phyloP scores from a whole-genome alignment of 1,140 invertebrate genomes.

The Ceratina japonica region DNA sequence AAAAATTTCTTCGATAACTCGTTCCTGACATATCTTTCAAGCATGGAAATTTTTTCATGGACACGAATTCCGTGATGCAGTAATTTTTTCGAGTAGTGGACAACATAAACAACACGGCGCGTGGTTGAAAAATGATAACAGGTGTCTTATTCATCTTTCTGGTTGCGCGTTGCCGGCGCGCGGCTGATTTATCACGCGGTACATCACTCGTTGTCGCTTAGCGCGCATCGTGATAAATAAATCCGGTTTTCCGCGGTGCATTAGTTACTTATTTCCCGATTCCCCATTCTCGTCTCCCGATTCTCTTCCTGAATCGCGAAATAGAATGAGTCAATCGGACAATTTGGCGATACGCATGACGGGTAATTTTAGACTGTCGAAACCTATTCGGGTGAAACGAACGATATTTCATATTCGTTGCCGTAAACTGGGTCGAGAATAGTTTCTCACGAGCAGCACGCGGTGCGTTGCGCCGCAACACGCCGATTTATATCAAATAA shows the following conservation, averaged over 20 bases:
- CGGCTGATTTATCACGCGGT: slow-evolving; percentile 34
- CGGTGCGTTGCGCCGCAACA: neutral
- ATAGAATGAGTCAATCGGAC: neutral
- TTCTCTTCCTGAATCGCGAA: too few species aligned
- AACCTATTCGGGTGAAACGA: neutral
- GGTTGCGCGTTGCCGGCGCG: neutral
- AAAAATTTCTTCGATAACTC: too few species aligned
- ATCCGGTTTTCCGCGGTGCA: neutral
- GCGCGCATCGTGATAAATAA: slow-evolving; percentile 19
- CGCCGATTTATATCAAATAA: slow-evolving; percentile 50
- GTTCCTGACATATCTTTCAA: too few species aligned
- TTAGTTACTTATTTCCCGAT: neutral
- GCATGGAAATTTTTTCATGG: too few species aligned
- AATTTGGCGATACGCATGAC: neutral
- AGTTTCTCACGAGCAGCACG: slow-evolving; percentile 20
- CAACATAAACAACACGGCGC: neutral
- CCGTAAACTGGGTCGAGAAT: slow-evolving; percentile 37
- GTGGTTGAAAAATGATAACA: slow-evolving; percentile 39
- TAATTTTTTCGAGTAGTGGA: neutral
- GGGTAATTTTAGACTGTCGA: slow-evolving; percentile 35
- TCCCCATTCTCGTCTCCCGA: too few species aligned
- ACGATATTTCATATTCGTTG: slow-evolving; percentile 29
- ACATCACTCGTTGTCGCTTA: slow-evolving; percentile 15
- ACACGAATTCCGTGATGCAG: too few species aligned
- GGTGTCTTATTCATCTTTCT: slow-evolving; percentile 35